Conservation (phyloP, 2,113 vertebrate species). For the Sinocyclocheilus anophthalmus region DNA sequence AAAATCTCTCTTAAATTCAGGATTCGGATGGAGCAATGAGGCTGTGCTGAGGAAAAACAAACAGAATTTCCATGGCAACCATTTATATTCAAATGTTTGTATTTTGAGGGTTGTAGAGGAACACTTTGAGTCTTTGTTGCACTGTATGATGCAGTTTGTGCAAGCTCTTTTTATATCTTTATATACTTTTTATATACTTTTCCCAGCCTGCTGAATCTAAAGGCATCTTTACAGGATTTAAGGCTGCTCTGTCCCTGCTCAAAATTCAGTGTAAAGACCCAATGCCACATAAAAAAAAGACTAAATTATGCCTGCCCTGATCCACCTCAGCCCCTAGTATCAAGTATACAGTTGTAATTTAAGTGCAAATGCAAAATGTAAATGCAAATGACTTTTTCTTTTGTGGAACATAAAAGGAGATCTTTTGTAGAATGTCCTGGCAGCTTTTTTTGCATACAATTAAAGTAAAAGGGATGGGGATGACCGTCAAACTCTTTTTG, state of each 20-base stretch:
- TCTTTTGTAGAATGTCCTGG: too few species aligned
- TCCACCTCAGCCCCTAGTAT: too few species aligned
- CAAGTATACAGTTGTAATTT: too few species aligned
- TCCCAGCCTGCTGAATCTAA: constrained; percentile 12
- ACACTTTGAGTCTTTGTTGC: constrained; percentile 7
- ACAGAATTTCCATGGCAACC: constrained; percentile 46
- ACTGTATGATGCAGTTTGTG: constrained; percentile 1
- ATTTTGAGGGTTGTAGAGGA: constrained; percentile 38
- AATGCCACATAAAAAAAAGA: too few species aligned
- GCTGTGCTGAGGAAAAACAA: constrained; percentile 48
- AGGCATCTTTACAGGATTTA: neutral
- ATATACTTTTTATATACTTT: neutral
- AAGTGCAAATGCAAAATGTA: too few species aligned
- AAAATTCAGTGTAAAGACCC: neutral
- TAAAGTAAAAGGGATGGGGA: neutral
- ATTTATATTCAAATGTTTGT: constrained; percentile 48
- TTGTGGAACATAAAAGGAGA: too few species aligned
- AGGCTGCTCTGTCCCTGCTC: neutral
- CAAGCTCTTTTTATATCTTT: neutral
- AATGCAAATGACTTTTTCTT: too few species aligned
- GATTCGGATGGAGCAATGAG: constrained; percentile 38
- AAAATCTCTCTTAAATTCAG: constrained; percentile 25
- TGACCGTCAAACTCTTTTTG: neutral
- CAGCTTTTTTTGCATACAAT: too few species aligned
- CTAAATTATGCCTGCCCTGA: too few species aligned